Evolutionary conservation across 2,113 vertebrate species (phyloP).

Genomic region (Python bivittatus): DNA sequence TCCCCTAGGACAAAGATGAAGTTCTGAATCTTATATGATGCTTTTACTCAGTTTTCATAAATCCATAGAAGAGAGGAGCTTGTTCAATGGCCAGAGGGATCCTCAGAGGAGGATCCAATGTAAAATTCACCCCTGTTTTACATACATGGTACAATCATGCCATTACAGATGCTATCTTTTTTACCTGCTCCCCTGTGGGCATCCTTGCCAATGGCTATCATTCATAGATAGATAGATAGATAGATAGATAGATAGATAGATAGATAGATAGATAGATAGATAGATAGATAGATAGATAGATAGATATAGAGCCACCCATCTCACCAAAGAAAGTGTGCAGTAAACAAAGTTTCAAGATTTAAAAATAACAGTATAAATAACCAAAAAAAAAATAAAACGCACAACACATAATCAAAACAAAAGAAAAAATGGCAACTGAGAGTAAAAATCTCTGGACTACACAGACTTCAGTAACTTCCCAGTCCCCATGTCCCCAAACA

Average conservation of each 20-base stretch:
- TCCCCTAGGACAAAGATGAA: not conserved
- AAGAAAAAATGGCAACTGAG: not conserved
- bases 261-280: not conserved
- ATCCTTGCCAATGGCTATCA: too few species aligned
- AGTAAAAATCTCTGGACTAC: not conserved
- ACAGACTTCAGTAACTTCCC: not conserved
- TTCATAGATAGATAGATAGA: not conserved
- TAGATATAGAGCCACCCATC: not conserved
- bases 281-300: not conserved
- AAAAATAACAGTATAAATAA: not conserved
- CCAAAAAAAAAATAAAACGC: not conserved
- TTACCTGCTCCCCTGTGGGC: not conserved
- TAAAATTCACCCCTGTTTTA: not conserved
- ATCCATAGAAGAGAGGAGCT: not conserved
- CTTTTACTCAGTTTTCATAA: not conserved
- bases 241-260: not conserved
- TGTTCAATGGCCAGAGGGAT: not conserved
- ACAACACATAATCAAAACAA: not conserved
- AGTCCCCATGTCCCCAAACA: not conserved
- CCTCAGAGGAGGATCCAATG: not conserved
- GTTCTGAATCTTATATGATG: not conserved
- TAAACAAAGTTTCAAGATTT: not conserved
- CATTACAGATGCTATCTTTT: not conserved
- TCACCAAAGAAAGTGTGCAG: not conserved
- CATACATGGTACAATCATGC: not conserved